Evolutionary conservation across 2,888 invertebrate species (phyloP).

Genomic region (Punctoribates punctum): DNA sequence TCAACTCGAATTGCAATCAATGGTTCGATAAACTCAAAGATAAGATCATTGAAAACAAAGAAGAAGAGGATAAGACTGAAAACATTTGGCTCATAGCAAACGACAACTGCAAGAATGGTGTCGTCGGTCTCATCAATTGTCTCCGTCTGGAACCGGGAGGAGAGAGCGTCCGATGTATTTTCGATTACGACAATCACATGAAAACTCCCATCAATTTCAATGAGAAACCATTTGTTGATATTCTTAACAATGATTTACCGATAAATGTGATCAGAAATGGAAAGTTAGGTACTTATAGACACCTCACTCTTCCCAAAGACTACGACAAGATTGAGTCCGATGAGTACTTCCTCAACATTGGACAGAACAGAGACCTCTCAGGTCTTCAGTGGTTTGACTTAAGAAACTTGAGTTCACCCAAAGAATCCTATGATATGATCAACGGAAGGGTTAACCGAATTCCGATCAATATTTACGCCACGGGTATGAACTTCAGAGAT

Average conservation of each 20-base stretch:
- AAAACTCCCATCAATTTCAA: constrained; percentile 6
- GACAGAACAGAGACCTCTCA: constrained; percentile 88
- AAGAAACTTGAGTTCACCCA: constrained; percentile 65
- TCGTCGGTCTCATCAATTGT: constrained; percentile 85
- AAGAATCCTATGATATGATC: neutral
- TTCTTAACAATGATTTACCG: constrained; percentile 20
- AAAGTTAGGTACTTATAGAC: constrained; percentile 50
- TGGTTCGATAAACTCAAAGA: constrained; percentile 15
- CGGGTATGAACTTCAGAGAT: constrained; percentile 58
- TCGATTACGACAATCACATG: constrained; percentile 11
- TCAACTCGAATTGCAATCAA: neutral
- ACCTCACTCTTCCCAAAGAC: constrained; percentile 10
- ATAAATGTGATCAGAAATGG: constrained; percentile 33
- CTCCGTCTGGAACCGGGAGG: constrained; percentile 83
- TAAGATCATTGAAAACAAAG: neutral
- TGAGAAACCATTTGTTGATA: constrained; percentile 5
- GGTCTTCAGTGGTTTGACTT: constrained; percentile 91
- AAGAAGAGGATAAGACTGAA: constrained; percentile 11
- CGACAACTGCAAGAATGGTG: constrained; percentile 63
- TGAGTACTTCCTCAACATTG: constrained; percentile 88
- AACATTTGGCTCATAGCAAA: constrained; percentile 62
- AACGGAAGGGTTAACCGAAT: constrained; percentile 54
- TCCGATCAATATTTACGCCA: constrained; percentile 54
- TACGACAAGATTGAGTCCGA: constrained; percentile 52
- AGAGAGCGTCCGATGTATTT: constrained; percentile 42